Evolutionary conservation across 2,888 invertebrate genomes (phyloP).

Genomic region (Diplolepis rosae): DNA sequence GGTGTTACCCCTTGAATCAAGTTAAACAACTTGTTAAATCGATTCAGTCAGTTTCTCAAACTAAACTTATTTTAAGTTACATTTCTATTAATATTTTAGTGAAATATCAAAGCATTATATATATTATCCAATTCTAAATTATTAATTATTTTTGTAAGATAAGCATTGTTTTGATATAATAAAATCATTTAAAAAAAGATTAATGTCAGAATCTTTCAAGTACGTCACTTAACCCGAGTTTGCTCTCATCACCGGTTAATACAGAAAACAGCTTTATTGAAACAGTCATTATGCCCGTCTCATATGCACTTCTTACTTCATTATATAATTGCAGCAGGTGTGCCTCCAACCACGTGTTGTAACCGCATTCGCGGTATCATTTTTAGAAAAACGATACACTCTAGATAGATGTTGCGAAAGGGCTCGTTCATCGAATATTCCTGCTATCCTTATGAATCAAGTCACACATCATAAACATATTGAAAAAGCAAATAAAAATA

Average conservation of each 20-base stretch:
- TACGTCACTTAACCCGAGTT: neutral
- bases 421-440: constrained; percentile 9
- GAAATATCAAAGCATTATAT: too few relatives aligned
- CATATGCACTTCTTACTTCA: constrained; percentile 9
- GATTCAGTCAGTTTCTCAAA: too few relatives aligned
- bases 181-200: neutral
- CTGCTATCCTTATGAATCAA: neutral
- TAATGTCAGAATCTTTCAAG: neutral
- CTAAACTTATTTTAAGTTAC: too few relatives aligned
- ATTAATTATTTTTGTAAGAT: too few relatives aligned
- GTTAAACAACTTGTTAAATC: too few relatives aligned
- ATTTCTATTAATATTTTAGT: too few relatives aligned
- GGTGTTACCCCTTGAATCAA: too few relatives aligned
- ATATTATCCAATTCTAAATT: too few relatives aligned
- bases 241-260: neutral
- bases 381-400: constrained; percentile 17
- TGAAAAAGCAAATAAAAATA: neutral
- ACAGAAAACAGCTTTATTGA: constrained; percentile 22
- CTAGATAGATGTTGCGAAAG: constrained; percentile 15
- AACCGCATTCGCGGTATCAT: constrained; percentile 16
- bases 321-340: constrained; percentile 60
- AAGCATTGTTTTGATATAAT: too few relatives aligned
- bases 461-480: neutral
- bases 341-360: constrained; percentile 38
- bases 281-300: constrained; percentile 10